Base-by-base conservation (phyloP, 2,797 vertebrate species). In the Rhinichthys osculus region DNA sequence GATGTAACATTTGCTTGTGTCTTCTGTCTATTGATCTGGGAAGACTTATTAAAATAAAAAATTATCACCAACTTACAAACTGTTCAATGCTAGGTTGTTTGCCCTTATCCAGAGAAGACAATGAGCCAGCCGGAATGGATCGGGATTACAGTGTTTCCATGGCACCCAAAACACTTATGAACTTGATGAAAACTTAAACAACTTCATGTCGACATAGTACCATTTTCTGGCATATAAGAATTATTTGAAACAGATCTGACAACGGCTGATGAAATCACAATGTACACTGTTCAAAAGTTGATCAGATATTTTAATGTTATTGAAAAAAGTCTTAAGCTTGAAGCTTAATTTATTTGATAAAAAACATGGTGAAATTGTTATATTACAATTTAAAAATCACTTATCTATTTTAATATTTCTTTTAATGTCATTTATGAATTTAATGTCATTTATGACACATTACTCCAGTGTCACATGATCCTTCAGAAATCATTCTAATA, bases 41-140 rank as follows among this genome's bases (percentile, higher is more conserved):
- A 72, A 57, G 30, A 71, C 52, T 40, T 85, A 71, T 81, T 71
- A 42, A 80, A 71, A 19, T 66, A 66, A 57, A 35, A 72, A 11
- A 79, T 72, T 74, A 84, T 73, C 50, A 80, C 35, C 14, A 72
- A 54, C 76, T 40, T 73, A 73, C 23, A 87, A 79, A 73, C 27
- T 85, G 66, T 44, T 84, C 73, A 10, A 69, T 84, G 52, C 21
- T 62, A 19, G 40, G 76, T 69, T 47, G 66, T 80, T 85, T 79
- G 38, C 66, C n/a, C 44, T 69, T 84, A 54, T 69, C 62, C 30
- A 47, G 35, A 42, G 73, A 78, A 70, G 74, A 80, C 67, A 85
- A 73, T 64, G 67, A 80, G 64, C 64, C n/a, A 70, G 74, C 38
- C 42, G 1, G 17, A 70, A 33, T 71, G 27, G 50, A 84, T 78